Evolutionary conservation across 2,113 vertebrate genomes (phyloP), one percentile per base, ranked within the genome.

Genomic region (Xiphophorus couchianus): DNA sequence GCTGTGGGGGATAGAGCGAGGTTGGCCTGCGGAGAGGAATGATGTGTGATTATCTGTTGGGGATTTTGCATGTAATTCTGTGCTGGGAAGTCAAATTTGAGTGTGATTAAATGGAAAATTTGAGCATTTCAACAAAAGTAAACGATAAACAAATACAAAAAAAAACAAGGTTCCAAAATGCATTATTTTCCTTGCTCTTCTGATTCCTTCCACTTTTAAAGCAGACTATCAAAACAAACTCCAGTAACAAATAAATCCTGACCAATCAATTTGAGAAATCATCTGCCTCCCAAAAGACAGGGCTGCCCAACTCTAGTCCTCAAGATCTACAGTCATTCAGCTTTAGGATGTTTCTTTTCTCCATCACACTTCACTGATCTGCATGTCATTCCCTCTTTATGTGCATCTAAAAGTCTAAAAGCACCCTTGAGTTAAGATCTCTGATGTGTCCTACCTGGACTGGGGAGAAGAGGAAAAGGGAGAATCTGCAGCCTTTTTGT

Each of bases 401-500:
- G 15, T 54, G 19, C 14, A 42, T 15, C 39, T 42, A 42, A 42
- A 42, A 42, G 39, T 37, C 35, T 37, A 37, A 37, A 37, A 42
- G 19, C 2, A 25, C 25, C 51, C 25, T 1, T 11, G 51, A 58
- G 25, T 58, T n/a, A 58, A 58, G 51, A 58, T 58, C 39, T 1
- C 14, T 17, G 17, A 48, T 27, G 29, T 3, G 17, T 71, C 92
- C 80, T 93, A 95, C 93, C 94, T 94, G 92, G 76, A 94, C 90
- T 0, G 94, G 93, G 33, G 93, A 92, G 85, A 94, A 93, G 77
- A 94, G 68, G 73, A 93, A 91, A 51, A 95, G 83, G 37, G 92
- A 94, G 76, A 93, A 94, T 29, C 88, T 87, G 78, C 92, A 95
- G 86, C 93, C 93, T 71, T 93, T 94, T 78, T 95, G 93, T 88